These are phyloP conservation scores for Ptychadena robeensis DNA, from an alignment of 2,797 vertebrate species.

Conservation along the genomic window DNA sequence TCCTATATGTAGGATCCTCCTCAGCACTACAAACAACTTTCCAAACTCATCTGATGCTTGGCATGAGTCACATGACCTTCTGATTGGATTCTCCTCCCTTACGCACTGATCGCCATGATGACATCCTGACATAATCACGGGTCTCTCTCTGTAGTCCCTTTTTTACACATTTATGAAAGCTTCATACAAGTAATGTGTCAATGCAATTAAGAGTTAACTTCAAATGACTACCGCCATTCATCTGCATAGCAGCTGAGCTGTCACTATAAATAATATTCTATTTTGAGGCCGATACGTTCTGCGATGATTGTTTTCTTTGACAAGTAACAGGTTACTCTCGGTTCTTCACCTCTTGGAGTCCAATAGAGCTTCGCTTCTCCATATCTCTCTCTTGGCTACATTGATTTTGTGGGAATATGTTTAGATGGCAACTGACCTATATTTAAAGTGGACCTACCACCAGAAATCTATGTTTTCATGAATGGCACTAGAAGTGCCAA, in stretches of 20 bases:
- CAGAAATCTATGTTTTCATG: too few relatives aligned
- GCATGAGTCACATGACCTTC: not conserved
- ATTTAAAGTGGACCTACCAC: too few relatives aligned
- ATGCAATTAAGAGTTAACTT: not conserved
- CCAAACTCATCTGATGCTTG: not conserved
- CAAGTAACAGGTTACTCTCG: too few relatives aligned
- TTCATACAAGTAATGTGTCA: not conserved
- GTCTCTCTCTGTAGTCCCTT: not conserved
- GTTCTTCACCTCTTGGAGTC: too few relatives aligned
- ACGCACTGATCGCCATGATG: not conserved
- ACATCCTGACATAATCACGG: not conserved
- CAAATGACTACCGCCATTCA: constrained; percentile 11
- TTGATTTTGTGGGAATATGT: not conserved
- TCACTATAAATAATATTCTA: not conserved
- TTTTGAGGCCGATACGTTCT: not conserved
- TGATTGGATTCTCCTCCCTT: not conserved
- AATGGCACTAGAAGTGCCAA: too few relatives aligned
- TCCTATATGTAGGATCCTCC: too few relatives aligned
- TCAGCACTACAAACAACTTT: not conserved
- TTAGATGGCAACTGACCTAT: too few relatives aligned
- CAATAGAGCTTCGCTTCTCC: not conserved
- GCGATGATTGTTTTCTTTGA: not conserved
- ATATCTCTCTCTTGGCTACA: not conserved
- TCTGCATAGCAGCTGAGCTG: not conserved
- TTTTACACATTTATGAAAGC: constrained; percentile 4